Base-by-base conservation (phyloP, 2,888 invertebrate species). In the Reticulitermes lucifugus region DNA sequence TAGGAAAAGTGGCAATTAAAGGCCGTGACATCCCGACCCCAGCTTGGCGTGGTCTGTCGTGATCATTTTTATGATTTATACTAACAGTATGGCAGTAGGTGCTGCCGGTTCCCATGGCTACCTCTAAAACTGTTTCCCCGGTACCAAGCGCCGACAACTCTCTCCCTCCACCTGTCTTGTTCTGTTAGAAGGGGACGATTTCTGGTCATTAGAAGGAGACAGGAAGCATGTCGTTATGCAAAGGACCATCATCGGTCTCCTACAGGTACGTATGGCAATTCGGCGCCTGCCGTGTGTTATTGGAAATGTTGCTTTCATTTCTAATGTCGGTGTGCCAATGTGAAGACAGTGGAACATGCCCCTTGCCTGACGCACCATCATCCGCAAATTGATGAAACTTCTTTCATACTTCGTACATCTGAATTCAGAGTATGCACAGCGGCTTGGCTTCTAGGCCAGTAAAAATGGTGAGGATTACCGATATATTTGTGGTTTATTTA, bases 101-200 rank as follows among this genome's bases (percentile, higher is more conserved):
- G 81, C n/a, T 70, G 46, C 65, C 14, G 22, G 81, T 81, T 81
- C 65, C 81, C 70, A 70, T 81, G 70, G 25, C 81, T 81, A 81
- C 81, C 81, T 81, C 81, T 70, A 70, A 35, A 80, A 80, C 80
- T 35, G 22, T 25, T 60, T 21, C 35, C n/a, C 14, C 70, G 41
- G 81, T 81, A 43, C 81, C 81, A 65, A 65, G 81, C 81, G 81
- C 81, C 81, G 51, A n/a, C 77, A 77, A 46, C 41, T 35, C n/a
- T n/a, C 41, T 3, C 41, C 80, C 60, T 22, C 59, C 25, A 14
- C 80, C 79, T 51, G 18, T 55, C 55, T 4, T 55, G 55, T 55
- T 55, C 14, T 0, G 55, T 18, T 55, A 41, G 18, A 35, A 73
- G 41, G 41, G 73, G 73, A 73, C 41, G 41, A 35, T 73, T 41